These are phyloP conservation scores for Eubasilissa regina DNA, from an alignment of 1,140 invertebrate genomes.

Conservation along the genomic window DNA sequence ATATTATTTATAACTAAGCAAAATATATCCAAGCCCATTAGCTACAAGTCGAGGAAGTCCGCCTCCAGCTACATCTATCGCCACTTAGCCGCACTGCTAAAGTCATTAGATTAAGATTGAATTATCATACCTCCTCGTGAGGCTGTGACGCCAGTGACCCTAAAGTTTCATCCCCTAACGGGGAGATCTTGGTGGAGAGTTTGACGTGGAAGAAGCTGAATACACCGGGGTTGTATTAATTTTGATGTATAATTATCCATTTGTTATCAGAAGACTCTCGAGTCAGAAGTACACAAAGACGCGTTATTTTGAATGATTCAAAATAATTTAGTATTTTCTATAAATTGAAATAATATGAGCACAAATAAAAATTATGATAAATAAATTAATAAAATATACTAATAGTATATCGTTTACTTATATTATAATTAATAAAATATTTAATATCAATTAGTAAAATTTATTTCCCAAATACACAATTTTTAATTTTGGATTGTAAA, in stretches of 20 bases:
- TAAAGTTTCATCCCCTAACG: slow-evolving; percentile 51
- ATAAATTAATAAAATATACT: too few relatives aligned
- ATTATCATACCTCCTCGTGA: slow-evolving; percentile 59
- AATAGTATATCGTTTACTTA: too few relatives aligned
- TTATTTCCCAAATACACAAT: too few relatives aligned
- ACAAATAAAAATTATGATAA: too few relatives aligned
- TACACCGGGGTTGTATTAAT: not conserved
- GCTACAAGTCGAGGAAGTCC: not conserved
- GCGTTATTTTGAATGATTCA: too few relatives aligned
- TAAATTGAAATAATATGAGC: too few relatives aligned
- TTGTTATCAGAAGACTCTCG: not conserved
- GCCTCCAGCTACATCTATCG: slow-evolving; percentile 47
- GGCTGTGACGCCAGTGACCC: slow-evolving; percentile 58
- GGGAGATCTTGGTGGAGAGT: slow-evolving; percentile 30
- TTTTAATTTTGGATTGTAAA: too few relatives aligned
- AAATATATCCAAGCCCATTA: slow-evolving; percentile 44
- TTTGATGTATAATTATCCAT: too few relatives aligned
- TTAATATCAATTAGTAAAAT: too few relatives aligned
- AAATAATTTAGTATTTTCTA: too few relatives aligned
- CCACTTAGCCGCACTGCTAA: slow-evolving; percentile 59
- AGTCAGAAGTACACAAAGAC: too few relatives aligned
- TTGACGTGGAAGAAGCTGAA: not conserved
- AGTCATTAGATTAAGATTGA: slow-evolving; percentile 61
- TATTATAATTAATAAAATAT: too few relatives aligned
- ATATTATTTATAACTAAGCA: slow-evolving; percentile 29